Evolutionary conservation across 2,797 vertebrate species (phyloP).

Genomic region (Thamnophis elegans): DNA sequence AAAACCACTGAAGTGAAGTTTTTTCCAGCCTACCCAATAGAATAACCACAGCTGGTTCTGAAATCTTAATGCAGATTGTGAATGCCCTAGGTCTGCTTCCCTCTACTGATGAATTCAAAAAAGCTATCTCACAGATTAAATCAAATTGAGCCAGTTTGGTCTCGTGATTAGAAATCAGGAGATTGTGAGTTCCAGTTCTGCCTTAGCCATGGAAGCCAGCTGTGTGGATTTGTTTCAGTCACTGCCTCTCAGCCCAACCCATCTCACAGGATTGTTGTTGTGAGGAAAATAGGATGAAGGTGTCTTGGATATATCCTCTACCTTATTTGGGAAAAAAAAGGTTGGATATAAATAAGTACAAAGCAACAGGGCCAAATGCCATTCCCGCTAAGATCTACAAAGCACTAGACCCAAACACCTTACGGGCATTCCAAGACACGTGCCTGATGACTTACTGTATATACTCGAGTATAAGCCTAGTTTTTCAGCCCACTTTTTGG

Average conservation of each 20-base stretch:
- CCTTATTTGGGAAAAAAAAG: not conserved
- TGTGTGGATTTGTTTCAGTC: not conserved
- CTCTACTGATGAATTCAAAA: not conserved
- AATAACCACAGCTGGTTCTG: no score
- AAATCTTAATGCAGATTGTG: not conserved
- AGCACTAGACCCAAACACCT: not conserved
- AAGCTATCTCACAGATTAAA: not conserved
- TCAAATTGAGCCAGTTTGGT: not conserved
- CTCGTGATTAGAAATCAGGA: not conserved
- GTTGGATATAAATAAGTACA: not conserved
- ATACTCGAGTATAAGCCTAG: no score
- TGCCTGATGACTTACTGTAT: not conserved
- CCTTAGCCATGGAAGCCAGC: not conserved
- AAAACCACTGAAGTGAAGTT: no score
- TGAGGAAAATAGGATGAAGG: not conserved
- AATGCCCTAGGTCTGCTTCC: not conserved
- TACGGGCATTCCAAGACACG: not conserved
- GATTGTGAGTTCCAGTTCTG: not conserved
- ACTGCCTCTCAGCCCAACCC: not conserved
- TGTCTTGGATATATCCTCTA: not conserved
- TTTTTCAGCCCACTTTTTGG: no score
- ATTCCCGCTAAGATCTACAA: not conserved
- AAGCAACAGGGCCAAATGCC: not conserved
- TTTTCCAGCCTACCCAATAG: no score
- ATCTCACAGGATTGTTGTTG: not conserved